Evolutionary conservation across 2,888 invertebrate genomes (phyloP), one percentile per base, ranked within the genome.

Genomic region (Tipula helvola): DNA sequence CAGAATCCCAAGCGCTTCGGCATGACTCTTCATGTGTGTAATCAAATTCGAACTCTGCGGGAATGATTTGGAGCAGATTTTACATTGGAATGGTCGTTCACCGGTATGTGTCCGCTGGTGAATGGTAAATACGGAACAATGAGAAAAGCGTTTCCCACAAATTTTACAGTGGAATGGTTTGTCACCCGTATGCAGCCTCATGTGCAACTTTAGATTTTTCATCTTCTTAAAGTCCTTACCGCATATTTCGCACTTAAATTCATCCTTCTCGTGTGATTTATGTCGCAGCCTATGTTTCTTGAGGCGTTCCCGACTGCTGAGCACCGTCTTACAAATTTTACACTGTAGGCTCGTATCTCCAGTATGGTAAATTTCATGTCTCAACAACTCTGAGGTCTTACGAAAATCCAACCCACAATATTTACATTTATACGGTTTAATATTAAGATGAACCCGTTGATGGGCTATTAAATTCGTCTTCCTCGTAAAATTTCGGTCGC

Each of bases 21-120:
- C 86, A 52, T 86, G 86, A 12, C 86, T 86, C 36, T 86, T 86
- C 86, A 86, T 86, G 36, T 86, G 86, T 5, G 86, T 86, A 1
- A 44, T 89, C 16, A 90, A 87, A 87, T 90, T 89, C 71, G 89
- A 89, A 4, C 89, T 88, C 86, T 89, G 88, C n/a, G 89, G 88
- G 88, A 89, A 90, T 42, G 89, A 89, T 88, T 89, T 89, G n/a
- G 88, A 88, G 28, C 90, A 90, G 42, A 88, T 89, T 39, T 89
- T 89, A 86, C 90, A 90, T 39, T 88, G 92, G 88, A 92, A 93
- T 0, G 93, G 93, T 5, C 93, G 90, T 88, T 93, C 93, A 0
- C 93, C 93, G 0, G 93, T 93, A 86, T 93, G 93, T 0, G 92
- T 93, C 1, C 93, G 89, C 39, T 93, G 89, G 87, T 90, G 90